phyloP scores from a whole-genome alignment of 2,113 vertebrate genomes.

The Colaptes auratus region DNA sequence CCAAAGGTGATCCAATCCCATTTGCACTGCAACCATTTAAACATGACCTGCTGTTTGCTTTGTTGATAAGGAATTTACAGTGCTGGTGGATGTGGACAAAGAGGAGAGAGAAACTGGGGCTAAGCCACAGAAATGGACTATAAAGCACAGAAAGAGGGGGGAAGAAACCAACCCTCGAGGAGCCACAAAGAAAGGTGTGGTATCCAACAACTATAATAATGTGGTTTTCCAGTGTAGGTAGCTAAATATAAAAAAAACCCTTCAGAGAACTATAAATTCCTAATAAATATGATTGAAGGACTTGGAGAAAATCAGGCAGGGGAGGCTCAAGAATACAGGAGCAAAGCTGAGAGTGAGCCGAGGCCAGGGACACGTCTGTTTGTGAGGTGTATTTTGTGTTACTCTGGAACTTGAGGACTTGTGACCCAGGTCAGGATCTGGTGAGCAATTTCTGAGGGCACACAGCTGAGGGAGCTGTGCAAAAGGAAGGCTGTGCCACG shows the following conservation, averaged over 20 bases:
- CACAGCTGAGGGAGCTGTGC: rapidly evolving
- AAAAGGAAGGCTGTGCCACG: background rate
- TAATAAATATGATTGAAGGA: conserved; percentile 64
- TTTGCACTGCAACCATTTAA: background rate
- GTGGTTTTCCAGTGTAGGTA: conserved; percentile 68
- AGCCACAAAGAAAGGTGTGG: conserved; percentile 50
- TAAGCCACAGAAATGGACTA: background rate
- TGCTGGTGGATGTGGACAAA: background rate
- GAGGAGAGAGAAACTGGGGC: background rate
- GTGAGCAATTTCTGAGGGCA: background rate
- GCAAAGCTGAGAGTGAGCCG: background rate
- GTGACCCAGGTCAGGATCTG: background rate
- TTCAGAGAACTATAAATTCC: conserved; percentile 65
- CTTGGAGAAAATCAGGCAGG: conserved; percentile 33
- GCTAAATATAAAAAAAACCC: conserved; percentile 74
- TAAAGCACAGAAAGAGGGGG: background rate
- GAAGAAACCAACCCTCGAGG: background rate
- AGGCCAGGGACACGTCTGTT: background rate
- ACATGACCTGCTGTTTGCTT: background rate
- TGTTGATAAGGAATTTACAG: background rate
- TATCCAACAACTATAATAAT: conserved; percentile 73
- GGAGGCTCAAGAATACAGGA: conserved; percentile 25
- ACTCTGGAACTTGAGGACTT: background rate
- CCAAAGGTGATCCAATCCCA: background rate
- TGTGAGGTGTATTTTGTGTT: conserved; percentile 16